Percentiles rank a stretch among this genome's conserved stretches.
These are phyloP conservation scores for Ophthalmolycus amberensis DNA, from an alignment of 2,113 vertebrate species.

Conservation along the genomic window DNA sequence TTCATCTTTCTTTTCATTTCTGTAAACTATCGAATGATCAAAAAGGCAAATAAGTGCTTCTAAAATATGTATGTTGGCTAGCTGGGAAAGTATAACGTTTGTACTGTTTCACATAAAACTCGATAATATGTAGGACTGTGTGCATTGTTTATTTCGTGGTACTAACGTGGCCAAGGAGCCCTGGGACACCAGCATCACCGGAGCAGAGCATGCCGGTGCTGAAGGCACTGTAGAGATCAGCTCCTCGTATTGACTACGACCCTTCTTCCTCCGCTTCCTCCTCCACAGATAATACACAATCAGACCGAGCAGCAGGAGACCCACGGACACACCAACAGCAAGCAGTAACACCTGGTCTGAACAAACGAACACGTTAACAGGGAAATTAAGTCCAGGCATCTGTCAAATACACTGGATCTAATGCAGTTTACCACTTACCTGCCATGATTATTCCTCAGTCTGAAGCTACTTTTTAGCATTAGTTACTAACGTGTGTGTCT, in stretches of 20 bases:
- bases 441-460: slow-evolving; percentile 40
- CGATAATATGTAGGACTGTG: neutral
- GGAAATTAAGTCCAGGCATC: rapidly evolving
- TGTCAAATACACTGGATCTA: neutral
- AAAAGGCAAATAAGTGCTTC: neutral
- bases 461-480: slow-evolving; percentile 1
- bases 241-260: slow-evolving; percentile 79
- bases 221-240: slow-evolving; percentile 64
- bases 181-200: slow-evolving; percentile 64
- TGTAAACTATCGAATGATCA: neutral
- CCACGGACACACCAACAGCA: slow-evolving; percentile 79
- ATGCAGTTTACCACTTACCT: slow-evolving; percentile 39
- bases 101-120: neutral
- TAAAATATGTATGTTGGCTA: neutral
- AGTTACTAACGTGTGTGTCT: neutral
- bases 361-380: neutral
- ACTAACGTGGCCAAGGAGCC: slow-evolving; percentile 78
- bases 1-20: no score
- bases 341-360: slow-evolving; percentile 82
- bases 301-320: slow-evolving; percentile 79
- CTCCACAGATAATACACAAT: slow-evolving; percentile 82
- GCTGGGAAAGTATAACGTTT: neutral
- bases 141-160: neutral
- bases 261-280: slow-evolving; percentile 63
- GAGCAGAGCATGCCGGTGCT: slow-evolving; percentile 64